phyloP scores from a whole-genome alignment of 1,140 invertebrate genomes.

The Chionoecetes opilio region DNA sequence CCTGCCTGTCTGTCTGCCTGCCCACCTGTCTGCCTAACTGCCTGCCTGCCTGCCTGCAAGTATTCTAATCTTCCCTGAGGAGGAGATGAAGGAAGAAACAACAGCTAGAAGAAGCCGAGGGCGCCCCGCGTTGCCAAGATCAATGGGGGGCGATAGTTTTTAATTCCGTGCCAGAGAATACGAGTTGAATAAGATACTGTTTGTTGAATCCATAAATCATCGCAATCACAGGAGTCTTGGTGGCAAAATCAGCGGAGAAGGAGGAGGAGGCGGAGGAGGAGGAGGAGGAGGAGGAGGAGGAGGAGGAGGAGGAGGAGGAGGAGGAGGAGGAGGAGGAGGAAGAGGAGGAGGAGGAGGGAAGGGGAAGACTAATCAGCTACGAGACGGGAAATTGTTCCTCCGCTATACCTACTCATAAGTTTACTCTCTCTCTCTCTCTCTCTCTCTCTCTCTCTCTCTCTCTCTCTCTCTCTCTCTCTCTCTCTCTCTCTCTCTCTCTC shows the following conservation, averaged over 20 bases:
- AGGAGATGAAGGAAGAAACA: background rate
- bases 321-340: background rate
- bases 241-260: background rate
- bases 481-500: background rate
- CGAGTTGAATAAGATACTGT: background rate
- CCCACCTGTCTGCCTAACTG: no score
- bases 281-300: background rate
- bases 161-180: background rate
- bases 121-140: background rate
- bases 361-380: background rate
- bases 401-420: background rate
- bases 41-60: no score
- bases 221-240: background rate
- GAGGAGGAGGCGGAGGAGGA: no score
- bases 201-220: conserved; percentile 22
- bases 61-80: background rate
- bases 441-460: background rate
- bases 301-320: background rate
- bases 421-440: background rate
- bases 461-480: background rate
- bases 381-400: background rate
- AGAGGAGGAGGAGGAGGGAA: background rate
- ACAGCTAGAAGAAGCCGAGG: background rate
- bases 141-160: background rate
- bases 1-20: no score